Evolutionary conservation across 2,113 vertebrate species (phyloP), one percentile per base, ranked within the genome.

Genomic region (Pitta sordida): DNA sequence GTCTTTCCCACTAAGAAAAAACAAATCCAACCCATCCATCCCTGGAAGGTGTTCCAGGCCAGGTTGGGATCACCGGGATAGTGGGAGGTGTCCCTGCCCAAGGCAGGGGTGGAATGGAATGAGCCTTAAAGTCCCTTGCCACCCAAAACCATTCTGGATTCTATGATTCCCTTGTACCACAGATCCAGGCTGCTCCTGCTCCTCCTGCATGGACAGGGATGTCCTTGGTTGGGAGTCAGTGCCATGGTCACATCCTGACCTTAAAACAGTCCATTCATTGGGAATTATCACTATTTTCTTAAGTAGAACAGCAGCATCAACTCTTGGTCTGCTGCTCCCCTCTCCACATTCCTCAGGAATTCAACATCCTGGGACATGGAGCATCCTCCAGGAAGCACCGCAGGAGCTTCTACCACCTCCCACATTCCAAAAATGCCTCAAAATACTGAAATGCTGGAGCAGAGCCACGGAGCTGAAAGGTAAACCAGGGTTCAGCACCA

Each of bases 291-390:
- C 30, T 51, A 6, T 56, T 85, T 56, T 48, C 13, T 22, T 3
- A 0, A 20, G 34, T 2, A n/a, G 51, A 69, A 41, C 30, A 56
- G 41, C 49, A 63, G 44, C 30, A 10, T 15, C 13, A 24, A 48
- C 2, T 3, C n/a, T n/a, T 0, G 0, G 46, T 78, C 41, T 27
- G 56, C 65, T 49, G 70, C 23, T 69, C 8, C 9, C 15, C 8
- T n/a, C 34, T 29, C 64, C 75, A 19, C 24, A 4, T 1, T 2
- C 41, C 30, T 23, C 32, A 6, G 6, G 19, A 64, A 5, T 15
- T 39, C 46, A 3, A 0, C 3, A 11, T 12, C 6, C 8, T 2
- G 14, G 43, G 37, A 27, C 11, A 9, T 0, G 13, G 26, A 46
- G 19, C 44, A 21, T 21, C 44, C 44, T 43, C 39, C 19, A 46